These are phyloP conservation scores for Perodicticus potto DNA, from an alignment of 2,797 vertebrate species.

Conservation along the genomic window DNA sequence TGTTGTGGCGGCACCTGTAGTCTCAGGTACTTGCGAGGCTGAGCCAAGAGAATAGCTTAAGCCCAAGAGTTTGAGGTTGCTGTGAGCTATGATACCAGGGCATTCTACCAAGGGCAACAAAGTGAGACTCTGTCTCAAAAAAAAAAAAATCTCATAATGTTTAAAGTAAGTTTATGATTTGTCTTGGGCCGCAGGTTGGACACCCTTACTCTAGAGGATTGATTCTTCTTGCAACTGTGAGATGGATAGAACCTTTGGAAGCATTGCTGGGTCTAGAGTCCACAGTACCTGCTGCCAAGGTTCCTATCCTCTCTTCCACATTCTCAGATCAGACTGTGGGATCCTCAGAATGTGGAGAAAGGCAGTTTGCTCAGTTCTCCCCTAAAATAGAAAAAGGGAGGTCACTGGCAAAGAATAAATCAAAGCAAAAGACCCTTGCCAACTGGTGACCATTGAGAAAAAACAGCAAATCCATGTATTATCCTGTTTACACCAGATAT, in stretches of 20 bases:
- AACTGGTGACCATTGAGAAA: not conserved
- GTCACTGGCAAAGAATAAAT: constrained; percentile 31
- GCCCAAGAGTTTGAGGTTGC: too few species aligned
- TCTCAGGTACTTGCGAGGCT: too few species aligned
- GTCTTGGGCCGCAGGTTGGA: too few species aligned
- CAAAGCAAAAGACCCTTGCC: not conserved
- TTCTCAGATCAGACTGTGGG: not conserved
- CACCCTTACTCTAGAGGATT: too few species aligned
- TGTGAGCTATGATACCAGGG: too few species aligned
- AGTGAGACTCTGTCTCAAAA: too few species aligned
- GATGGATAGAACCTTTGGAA: not conserved
- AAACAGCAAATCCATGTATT: constrained; percentile 19
- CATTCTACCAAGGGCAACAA: too few species aligned
- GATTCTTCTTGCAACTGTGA: not conserved
- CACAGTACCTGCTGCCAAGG: not conserved
- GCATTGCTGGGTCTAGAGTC: not conserved
- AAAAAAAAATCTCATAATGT: too few species aligned
- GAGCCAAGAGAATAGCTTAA: too few species aligned
- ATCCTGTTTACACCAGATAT: constrained; percentile 55
- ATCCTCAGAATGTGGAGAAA: not conserved
- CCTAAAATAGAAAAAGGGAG: not conserved
- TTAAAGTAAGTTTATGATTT: too few species aligned
- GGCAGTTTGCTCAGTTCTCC: not conserved
- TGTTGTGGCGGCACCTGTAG: too few species aligned
- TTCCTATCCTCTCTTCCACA: too few species aligned